Conservation (phyloP, 2,888 invertebrate species). For the Nowickia ferox region DNA sequence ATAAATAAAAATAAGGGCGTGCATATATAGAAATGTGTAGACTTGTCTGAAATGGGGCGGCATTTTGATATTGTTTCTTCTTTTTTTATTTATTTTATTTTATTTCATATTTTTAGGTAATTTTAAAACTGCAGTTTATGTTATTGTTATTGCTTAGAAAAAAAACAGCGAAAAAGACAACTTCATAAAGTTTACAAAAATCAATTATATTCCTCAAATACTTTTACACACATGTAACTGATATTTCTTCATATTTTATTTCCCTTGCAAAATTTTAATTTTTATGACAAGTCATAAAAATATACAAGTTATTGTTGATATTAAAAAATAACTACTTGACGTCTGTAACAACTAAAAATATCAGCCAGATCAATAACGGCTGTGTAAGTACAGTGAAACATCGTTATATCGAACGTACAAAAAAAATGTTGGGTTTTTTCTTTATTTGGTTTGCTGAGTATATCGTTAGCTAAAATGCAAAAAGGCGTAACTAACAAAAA, state of each 20-base stretch:
- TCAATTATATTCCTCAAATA: not conserved
- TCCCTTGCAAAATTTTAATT: conserved; percentile 34
- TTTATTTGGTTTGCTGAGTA: not conserved
- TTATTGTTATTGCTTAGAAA: no score
- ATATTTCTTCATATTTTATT: conserved; percentile 33
- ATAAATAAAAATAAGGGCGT: not conserved
- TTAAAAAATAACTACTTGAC: not conserved
- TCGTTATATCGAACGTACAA: no score
- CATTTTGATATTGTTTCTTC: no score
- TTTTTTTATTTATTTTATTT: no score
- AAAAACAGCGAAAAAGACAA: no score
- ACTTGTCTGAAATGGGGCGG: not conserved
- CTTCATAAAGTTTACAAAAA: not conserved
- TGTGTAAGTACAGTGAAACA: not conserved
- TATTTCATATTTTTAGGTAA: no score
- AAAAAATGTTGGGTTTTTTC: not conserved
- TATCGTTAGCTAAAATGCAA: no score
- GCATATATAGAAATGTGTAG: not conserved
- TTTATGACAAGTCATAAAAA: conserved; percentile 32
- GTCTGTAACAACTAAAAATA: not conserved
- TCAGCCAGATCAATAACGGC: not conserved
- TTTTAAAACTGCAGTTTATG: no score
- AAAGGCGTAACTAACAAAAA: no score
- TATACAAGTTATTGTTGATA: not conserved
- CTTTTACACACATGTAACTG: not conserved